These are phyloP conservation scores for Epirrhoe tristata DNA, from an alignment of 2,888 invertebrate genomes.

Conservation along the genomic window DNA sequence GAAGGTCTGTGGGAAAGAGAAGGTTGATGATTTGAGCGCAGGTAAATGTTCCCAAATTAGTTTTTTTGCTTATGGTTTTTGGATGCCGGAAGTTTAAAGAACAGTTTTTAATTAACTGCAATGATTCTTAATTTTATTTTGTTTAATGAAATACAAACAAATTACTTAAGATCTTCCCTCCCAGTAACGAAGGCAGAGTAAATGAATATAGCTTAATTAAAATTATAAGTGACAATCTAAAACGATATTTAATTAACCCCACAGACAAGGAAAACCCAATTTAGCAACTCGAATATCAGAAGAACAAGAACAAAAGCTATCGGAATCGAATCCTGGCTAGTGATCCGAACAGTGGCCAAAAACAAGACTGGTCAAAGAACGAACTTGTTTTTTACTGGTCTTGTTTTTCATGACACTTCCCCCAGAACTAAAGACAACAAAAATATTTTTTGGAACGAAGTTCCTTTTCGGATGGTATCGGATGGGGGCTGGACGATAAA, in stretches of 20 bases:
- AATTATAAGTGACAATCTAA: constrained; percentile 21
- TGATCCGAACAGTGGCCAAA: constrained; percentile 30
- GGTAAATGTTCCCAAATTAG: constrained; percentile 18
- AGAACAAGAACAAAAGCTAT: constrained; percentile 52
- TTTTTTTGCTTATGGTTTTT: constrained; percentile 14
- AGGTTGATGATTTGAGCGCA: constrained; percentile 18
- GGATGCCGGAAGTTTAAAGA: constrained; percentile 12
- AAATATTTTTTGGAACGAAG: too few species aligned
- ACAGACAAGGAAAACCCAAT: constrained; percentile 52
- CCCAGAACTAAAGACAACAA: too few species aligned
- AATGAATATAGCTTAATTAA: constrained; percentile 10
- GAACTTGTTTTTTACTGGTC: too few species aligned
- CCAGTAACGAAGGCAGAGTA: background rate
- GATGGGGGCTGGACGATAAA: too few species aligned
- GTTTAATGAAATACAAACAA: too few species aligned
- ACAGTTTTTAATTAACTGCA: constrained; percentile 19
- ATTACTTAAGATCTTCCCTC: background rate
- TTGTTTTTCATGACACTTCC: too few species aligned
- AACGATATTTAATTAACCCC: constrained; percentile 47
- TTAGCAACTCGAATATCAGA: constrained; percentile 50
- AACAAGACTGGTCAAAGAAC: constrained; percentile 4
- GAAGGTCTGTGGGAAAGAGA: constrained; percentile 42
- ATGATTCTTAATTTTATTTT: background rate
- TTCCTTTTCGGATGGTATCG: too few species aligned
- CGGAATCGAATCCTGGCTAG: constrained; percentile 51